Percentiles rank a stretch among this genome's conserved stretches.
Conservation (phyloP, 2,888 invertebrate genomes). For the Leucozona laternaria region DNA sequence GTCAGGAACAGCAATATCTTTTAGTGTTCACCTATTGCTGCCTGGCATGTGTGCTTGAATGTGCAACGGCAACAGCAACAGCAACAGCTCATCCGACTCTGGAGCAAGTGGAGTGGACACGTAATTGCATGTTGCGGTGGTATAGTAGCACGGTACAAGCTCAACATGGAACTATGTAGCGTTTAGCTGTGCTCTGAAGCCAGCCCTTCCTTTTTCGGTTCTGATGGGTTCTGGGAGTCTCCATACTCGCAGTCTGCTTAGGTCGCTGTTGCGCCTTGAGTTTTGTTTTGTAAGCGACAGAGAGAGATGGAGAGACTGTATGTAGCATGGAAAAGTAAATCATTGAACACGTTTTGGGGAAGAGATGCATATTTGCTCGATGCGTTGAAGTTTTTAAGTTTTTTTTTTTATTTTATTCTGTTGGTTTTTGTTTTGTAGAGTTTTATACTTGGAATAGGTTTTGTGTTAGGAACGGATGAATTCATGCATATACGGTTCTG, state of each 20-base stretch:
- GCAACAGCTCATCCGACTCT: constrained; percentile 56
- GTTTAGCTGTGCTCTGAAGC: constrained; percentile 31
- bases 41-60: constrained; percentile 13
- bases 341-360: constrained; percentile 71
- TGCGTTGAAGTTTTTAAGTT: constrained; percentile 48
- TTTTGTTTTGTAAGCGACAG: neutral
- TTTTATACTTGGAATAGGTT: constrained; percentile 38
- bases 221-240: constrained; percentile 11
- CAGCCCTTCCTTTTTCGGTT: constrained; percentile 56
- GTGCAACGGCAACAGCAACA: constrained; percentile 47
- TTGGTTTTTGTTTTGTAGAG: constrained; percentile 26
- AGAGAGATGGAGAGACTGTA: neutral
- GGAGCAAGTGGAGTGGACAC: constrained; percentile 74
- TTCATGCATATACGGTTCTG: constrained; percentile 52
- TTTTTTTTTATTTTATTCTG: constrained; percentile 3
- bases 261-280: constrained; percentile 17
- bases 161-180: constrained; percentile 31
- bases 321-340: constrained; percentile 65
- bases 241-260: constrained; percentile 5
- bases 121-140: constrained; percentile 73
- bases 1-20: constrained; percentile 68
- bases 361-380: constrained; percentile 62
- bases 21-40: constrained; percentile 54
- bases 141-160: constrained; percentile 51
- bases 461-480: constrained; percentile 58